A percentile compares a stretch with the other conserved stretches of the same genome.
Conservation (phyloP, 2,888 invertebrate species). For the Anorthoa munda region DNA sequence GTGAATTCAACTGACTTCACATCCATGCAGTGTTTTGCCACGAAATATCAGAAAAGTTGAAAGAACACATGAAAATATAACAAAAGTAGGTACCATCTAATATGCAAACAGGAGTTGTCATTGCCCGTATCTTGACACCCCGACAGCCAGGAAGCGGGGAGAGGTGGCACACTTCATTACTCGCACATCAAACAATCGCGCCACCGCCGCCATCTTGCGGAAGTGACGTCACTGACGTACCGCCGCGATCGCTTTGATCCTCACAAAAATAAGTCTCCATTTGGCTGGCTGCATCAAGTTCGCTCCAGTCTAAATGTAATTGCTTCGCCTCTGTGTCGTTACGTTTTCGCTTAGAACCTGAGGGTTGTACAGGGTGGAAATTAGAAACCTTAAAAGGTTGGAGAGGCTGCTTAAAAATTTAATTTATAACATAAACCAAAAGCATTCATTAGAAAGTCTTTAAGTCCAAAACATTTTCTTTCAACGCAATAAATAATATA, state of each 20-base stretch:
- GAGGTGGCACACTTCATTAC: slow-evolving; percentile 91
- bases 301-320: slow-evolving; percentile 77
- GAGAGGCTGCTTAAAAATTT: background rate
- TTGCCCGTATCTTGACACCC: slow-evolving; percentile 88
- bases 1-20: too few species aligned
- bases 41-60: background rate
- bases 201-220: slow-evolving; percentile 89
- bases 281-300: slow-evolving; percentile 74
- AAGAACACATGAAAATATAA: slow-evolving; percentile 50
- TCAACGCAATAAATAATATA: too few species aligned
- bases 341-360: slow-evolving; percentile 32
- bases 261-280: slow-evolving; percentile 83
- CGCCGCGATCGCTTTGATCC: slow-evolving; percentile 88
- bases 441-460: background rate
- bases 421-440: background rate
- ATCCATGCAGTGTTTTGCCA: too few species aligned
- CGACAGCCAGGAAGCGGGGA: slow-evolving; percentile 86
- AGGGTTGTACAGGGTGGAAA: slow-evolving; percentile 8
- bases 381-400: background rate
- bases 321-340: slow-evolving; percentile 69
- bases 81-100: slow-evolving; percentile 76
- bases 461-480: too few species aligned
- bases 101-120: slow-evolving; percentile 82
- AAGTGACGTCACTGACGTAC: slow-evolving; percentile 87
- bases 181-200: slow-evolving; percentile 90